A percentile compares a stretch with the other conserved stretches of the same genome.
Evolutionary conservation across 2,797 vertebrate species (phyloP).

Genomic region (Enteromius thamalakanensis): DNA sequence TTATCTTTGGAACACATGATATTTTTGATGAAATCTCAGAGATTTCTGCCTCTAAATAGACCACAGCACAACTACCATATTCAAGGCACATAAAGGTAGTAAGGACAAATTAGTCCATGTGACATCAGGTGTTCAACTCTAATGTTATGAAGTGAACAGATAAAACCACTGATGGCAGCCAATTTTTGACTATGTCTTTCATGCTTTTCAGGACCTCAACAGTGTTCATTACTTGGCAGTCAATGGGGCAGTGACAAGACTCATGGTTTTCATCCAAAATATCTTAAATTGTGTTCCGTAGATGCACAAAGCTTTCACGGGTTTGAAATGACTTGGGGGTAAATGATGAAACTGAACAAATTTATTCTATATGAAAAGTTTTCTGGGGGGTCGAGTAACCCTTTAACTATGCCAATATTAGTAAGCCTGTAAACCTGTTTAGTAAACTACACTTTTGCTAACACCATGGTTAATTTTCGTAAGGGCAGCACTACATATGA

Average conservation of each 20-base stretch:
- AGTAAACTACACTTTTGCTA: neutral
- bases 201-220: too few relatives aligned
- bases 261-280: too few relatives aligned
- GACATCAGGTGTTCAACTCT: neutral
- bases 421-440: neutral
- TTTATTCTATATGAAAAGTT: too few relatives aligned
- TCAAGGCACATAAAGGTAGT: neutral
- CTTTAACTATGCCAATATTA: neutral
- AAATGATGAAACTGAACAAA: too few relatives aligned
- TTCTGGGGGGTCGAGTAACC: too few relatives aligned
- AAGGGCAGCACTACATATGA: neutral
- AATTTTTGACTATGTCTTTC: too few relatives aligned
- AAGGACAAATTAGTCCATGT: neutral
- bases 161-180: too few relatives aligned
- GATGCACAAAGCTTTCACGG: too few relatives aligned
- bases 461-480: neutral
- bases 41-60: neutral
- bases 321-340: too few relatives aligned
- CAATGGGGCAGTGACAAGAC: too few relatives aligned
- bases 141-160: neutral
- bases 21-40: neutral
- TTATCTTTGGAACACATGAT: neutral
- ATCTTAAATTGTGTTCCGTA: too few relatives aligned
- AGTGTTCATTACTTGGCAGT: too few relatives aligned
- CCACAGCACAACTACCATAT: neutral